Conservation (phyloP, 2,888 invertebrate species). For the Drosophila merina region DNA sequence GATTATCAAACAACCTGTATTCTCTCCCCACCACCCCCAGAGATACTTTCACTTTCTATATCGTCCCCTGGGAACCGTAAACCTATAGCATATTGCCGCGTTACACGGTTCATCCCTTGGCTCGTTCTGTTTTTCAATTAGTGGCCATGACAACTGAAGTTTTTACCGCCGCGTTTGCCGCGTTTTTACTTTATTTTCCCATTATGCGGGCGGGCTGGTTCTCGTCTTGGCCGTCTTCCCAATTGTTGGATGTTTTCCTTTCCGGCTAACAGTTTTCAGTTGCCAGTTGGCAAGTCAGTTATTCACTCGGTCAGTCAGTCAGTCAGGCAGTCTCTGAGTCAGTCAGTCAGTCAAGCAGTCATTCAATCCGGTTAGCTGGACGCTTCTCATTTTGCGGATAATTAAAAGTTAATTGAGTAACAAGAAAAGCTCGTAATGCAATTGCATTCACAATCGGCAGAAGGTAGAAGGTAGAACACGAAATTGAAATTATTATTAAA, state of each 20-base stretch:
- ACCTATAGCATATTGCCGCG: not conserved
- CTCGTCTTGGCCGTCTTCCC: conserved; percentile 13
- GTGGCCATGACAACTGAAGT: conserved; percentile 68
- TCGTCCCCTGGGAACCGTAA: conserved; percentile 34
- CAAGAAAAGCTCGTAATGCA: conserved; percentile 48
- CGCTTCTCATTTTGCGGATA: conserved; percentile 26
- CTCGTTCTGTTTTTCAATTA: conserved; percentile 60
- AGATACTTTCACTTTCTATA: conserved; percentile 17
- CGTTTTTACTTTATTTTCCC: conserved; percentile 25
- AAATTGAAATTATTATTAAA: conserved; percentile 53
- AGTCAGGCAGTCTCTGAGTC: not conserved
- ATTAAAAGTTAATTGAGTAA: conserved; percentile 55
- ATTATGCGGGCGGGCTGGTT: conserved; percentile 12
- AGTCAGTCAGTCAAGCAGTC: conserved; percentile 9
- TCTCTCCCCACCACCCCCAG: not conserved
- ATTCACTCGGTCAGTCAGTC: not conserved
- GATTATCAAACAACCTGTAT: not conserved
- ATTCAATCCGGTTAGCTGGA: conserved; percentile 3
- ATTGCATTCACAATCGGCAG: conserved; percentile 37
- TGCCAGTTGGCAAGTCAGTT: conserved; percentile 1
- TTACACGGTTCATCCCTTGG: conserved; percentile 42
- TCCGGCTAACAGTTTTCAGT: not conserved
- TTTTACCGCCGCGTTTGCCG: conserved; percentile 17
- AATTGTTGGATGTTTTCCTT: conserved; percentile 10
- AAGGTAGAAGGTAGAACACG: conserved; percentile 9